Base-by-base conservation (phyloP, 1,140 invertebrate species). In the Sipha flava region DNA sequence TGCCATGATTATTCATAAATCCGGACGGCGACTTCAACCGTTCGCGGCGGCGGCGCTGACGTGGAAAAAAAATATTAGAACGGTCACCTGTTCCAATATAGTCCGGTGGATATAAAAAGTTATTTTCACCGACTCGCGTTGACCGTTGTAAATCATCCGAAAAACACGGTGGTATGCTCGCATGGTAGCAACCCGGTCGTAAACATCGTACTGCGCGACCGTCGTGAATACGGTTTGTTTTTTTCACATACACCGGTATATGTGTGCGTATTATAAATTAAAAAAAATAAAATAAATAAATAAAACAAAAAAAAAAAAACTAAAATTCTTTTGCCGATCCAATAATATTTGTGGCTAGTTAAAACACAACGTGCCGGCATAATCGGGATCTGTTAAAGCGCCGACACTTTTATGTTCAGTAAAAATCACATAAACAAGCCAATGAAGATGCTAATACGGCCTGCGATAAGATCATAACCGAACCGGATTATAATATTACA, bases 391-490 rank as follows among this genome's bases (percentile, higher is more conserved):
- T 40, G 34, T 70, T 54, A 77, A 77, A 77, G 52, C 6, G 18
- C 73, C 73, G 73, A 77, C 73, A 59, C 73, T 57, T 59, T 77
- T 77, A 59, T 77, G 34, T 59, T 57, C 59, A 77, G 59, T 77
- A 77, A 77, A 77, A 77, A 77, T 77, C 73, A 77, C 73, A 77
- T 77, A 77, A 77, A 77, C 52, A 77, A 77, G 73, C 34, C 73
- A 77, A 77, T 77, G 73, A 77, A 77, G 49, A 77, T 77, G 73
- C 73, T 77, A 77, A 77, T 77, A 77, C 73, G 73, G 52, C 29
- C 6, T 4, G 14, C 57, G 73, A 77, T 77, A 77, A 21, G 16
- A 77, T 77, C 73, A 57, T 57, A 59, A 57, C 73, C 73, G 37
- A 57, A 77, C 52, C 34, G 49, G 73, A 54, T 40, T 57, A 26